A percentile compares a stretch with the other conserved stretches of the same genome.
Evolutionary conservation across 2,113 vertebrate species (phyloP).

Genomic region (Ctenomys sociabilis): DNA sequence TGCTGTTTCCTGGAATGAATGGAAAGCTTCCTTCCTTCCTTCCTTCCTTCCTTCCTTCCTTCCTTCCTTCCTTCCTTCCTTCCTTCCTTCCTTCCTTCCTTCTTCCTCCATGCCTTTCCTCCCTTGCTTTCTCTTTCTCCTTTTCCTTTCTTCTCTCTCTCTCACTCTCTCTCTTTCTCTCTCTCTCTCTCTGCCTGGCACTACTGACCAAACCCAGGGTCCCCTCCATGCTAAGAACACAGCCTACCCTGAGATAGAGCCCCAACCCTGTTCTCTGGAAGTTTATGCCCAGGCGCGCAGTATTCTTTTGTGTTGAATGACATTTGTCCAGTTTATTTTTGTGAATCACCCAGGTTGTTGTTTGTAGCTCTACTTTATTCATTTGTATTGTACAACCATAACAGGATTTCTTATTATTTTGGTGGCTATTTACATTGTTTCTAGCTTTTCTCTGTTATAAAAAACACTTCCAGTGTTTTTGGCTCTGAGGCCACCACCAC

Average conservation of each 20-base stretch:
- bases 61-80: too few relatives aligned
- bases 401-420: background rate
- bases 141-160: accelerated
- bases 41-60: background rate
- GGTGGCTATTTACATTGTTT: background rate
- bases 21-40: background rate
- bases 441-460: background rate
- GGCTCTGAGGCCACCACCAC: background rate
- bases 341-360: background rate
- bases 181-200: accelerated
- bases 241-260: background rate
- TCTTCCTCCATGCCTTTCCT: background rate
- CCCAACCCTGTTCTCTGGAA: background rate
- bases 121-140: accelerated
- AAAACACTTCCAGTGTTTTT: background rate
- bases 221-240: background rate
- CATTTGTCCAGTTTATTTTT: slow-evolving; percentile 43
- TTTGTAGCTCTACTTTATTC: background rate
- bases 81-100: background rate
- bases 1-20: background rate
- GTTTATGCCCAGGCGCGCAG: background rate
- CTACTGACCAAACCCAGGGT: background rate
- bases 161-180: background rate
- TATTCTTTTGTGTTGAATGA: background rate
- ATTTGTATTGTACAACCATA: background rate